These are phyloP conservation scores for Cheilosia impressa DNA, from an alignment of 2,888 invertebrate species.

Conservation along the genomic window DNA sequence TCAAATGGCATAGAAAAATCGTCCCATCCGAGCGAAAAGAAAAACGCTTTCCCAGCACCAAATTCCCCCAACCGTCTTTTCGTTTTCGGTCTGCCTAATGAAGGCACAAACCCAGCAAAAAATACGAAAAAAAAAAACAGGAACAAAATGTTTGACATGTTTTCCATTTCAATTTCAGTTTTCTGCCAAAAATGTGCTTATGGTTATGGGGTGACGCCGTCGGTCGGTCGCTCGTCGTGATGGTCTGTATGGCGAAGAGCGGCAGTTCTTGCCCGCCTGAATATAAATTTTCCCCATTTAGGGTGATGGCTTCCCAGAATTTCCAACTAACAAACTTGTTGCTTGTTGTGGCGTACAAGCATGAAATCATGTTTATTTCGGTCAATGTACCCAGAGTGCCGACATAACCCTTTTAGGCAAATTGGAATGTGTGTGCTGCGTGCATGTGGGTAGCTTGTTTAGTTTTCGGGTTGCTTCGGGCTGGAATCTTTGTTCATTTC, in stretches of 20 bases:
- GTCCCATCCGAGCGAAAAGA: constrained; percentile 18
- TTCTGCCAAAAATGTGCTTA: constrained; percentile 42
- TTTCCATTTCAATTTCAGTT: constrained; percentile 68
- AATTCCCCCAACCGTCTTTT: neutral
- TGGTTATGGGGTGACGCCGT: constrained; percentile 17
- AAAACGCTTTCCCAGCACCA: constrained; percentile 9
- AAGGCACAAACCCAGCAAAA: constrained; percentile 23
- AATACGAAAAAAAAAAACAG: neutral
- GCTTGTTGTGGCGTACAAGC: constrained; percentile 58
- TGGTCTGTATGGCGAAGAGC: neutral
- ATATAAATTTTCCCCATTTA: constrained; percentile 46
- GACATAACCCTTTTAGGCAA: constrained; percentile 66
- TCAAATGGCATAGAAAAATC: constrained; percentile 34
- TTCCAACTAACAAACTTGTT: constrained; percentile 50
- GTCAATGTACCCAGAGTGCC: constrained; percentile 63
- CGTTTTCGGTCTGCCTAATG: constrained; percentile 25
- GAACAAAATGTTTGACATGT: constrained; percentile 61
- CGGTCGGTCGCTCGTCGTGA: no score
- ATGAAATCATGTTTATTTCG: constrained; percentile 74
- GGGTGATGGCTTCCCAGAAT: constrained; percentile 18
- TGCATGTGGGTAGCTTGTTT: constrained; percentile 24
- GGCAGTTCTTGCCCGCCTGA: constrained; percentile 38
- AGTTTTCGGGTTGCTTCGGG: neutral
- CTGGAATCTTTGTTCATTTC: constrained; percentile 38
- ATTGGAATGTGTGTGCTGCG: constrained; percentile 56